Conservation (phyloP, 2,113 vertebrate genomes). For the Vicugna pacos region DNA sequence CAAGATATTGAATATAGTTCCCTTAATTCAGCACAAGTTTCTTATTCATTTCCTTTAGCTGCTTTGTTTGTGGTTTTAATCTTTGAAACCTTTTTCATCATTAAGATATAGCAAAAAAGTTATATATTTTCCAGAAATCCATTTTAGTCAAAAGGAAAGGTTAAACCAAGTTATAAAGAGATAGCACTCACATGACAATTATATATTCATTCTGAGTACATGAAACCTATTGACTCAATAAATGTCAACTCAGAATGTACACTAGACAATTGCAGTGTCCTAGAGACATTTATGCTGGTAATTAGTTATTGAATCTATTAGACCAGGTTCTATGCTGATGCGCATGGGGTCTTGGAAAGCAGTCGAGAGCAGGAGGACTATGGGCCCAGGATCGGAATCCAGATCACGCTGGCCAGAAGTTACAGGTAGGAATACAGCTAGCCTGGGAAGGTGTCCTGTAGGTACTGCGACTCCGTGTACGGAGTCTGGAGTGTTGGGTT, state of each 20-base stretch:
- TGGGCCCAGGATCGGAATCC: not conserved
- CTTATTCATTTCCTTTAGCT: not conserved
- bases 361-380: not conserved
- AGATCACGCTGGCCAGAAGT: not conserved
- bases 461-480: accelerated
- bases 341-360: not conserved
- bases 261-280: not conserved
- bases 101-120: not conserved
- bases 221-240: not conserved
- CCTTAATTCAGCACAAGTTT: not conserved
- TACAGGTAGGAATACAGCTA: not conserved
- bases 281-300: not conserved
- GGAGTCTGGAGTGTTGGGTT: not conserved
- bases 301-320: not conserved
- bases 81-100: not conserved
- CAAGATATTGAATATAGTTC: too few relatives aligned
- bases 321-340: not conserved
- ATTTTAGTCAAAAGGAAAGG: slow-evolving; percentile 42
- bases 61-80: slow-evolving; percentile 37
- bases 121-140: not conserved
- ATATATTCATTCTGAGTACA: not conserved
- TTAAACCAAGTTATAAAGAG: slow-evolving; percentile 28
- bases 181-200: not conserved
- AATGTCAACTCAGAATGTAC: slow-evolving; percentile 4
- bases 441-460: not conserved